These are phyloP conservation scores for Otis tarda DNA, from an alignment of 2,113 vertebrate genomes.

Conservation along the genomic window DNA sequence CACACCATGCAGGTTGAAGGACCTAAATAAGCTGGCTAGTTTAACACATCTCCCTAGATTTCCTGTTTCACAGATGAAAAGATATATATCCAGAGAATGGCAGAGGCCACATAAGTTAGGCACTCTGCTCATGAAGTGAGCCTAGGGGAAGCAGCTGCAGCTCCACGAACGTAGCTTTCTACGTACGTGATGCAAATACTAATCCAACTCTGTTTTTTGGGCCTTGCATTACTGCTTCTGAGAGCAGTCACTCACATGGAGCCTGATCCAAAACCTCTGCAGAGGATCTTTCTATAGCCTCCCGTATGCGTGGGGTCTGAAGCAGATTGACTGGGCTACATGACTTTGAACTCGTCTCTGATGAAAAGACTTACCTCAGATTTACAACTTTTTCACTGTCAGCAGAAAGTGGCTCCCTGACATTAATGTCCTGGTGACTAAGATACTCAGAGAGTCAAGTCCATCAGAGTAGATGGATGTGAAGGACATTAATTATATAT, in stretches of 20 bases:
- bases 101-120: neutral
- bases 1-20: neutral
- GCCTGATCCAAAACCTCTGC: neutral
- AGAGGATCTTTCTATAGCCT: neutral
- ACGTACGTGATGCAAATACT: neutral
- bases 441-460: neutral
- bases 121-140: neutral
- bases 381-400: neutral
- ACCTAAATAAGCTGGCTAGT: neutral
- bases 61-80: neutral
- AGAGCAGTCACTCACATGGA: neutral
- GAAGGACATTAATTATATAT: neutral
- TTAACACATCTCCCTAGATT: neutral
- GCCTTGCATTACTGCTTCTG: neutral
- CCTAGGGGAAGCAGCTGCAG: neutral
- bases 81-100: neutral
- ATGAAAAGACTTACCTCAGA: neutral
- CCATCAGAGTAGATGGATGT: neutral
- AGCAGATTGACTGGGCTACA: neutral
- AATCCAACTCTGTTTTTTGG: neutral
- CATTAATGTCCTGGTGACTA: neutral
- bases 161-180: neutral
- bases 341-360: neutral
- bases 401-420: neutral
- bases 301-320: neutral